Evolutionary conservation across 2,888 invertebrate species (phyloP).

Genomic region (Agriopis aurantiaria): DNA sequence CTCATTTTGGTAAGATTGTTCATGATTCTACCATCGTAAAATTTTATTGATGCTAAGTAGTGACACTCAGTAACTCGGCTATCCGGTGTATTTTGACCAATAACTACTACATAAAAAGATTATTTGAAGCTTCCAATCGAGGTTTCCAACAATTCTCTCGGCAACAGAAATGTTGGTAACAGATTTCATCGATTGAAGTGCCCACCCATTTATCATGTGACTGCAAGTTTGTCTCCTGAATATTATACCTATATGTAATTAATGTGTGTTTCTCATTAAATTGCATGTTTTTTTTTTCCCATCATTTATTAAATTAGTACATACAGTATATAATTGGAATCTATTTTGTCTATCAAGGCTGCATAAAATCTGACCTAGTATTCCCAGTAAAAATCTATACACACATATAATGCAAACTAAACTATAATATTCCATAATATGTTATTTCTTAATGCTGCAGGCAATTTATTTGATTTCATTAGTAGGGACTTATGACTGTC

Average conservation of each 20-base stretch:
- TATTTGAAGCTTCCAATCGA: neutral
- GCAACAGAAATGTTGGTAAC: neutral
- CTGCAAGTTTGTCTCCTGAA: constrained; percentile 31
- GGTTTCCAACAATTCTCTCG: neutral
- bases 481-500: no score
- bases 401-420: no score
- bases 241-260: neutral
- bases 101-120: constrained; percentile 5
- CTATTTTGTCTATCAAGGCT: neutral
- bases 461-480: no score
- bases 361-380: neutral
- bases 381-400: neutral
- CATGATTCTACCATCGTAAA: constrained; percentile 61
- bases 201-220: constrained; percentile 65
- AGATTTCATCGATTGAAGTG: constrained; percentile 5
- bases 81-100: constrained; percentile 28
- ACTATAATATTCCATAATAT: neutral
- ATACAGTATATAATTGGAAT: neutral
- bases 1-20: constrained; percentile 65
- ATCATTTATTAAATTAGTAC: neutral
- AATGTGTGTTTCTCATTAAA: neutral
- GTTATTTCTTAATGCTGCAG: neutral
- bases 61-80: constrained; percentile 54
- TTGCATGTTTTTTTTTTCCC: neutral
- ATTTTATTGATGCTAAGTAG: constrained; percentile 53